Conservation (phyloP, 2,797 vertebrate species). For the Neosilurus hyrtlii region DNA sequence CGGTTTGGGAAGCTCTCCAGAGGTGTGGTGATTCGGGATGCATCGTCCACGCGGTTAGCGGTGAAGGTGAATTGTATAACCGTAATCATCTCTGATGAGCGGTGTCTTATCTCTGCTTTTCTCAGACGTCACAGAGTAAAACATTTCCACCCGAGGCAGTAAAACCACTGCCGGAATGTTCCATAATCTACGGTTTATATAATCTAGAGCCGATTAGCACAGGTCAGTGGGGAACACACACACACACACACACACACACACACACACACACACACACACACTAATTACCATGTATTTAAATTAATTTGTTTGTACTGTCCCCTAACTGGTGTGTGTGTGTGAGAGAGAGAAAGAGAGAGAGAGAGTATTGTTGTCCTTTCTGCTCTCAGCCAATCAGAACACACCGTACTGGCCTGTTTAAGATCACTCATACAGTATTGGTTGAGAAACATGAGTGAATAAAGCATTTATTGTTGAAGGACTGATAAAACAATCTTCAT, state of each 20-base stretch:
- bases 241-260: not conserved
- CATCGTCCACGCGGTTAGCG: not conserved
- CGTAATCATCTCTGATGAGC: not conserved
- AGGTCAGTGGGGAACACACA: not conserved
- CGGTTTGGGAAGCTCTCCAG: not conserved
- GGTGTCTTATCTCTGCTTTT: not conserved
- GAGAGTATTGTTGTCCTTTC: not conserved
- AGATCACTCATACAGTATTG: not conserved
- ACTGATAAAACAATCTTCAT: not conserved
- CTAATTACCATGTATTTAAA: not conserved
- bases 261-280: not conserved
- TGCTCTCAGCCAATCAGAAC: not conserved
- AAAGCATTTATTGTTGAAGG: not conserved
- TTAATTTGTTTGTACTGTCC: not conserved
- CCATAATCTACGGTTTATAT: slow-evolving; percentile 14
- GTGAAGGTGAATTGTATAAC: not conserved
- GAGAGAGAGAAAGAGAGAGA: no score
- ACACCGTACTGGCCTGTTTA: not conserved
- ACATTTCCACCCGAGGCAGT: not conserved
- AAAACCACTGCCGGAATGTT: slow-evolving; percentile 13
- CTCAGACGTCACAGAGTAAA: not conserved
- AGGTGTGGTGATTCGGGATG: not conserved
- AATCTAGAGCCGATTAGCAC: slow-evolving; percentile 9
- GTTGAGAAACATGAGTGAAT: not conserved
- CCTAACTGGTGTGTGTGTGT: not conserved